phyloP scores from a whole-genome alignment of 2,113 vertebrate genomes.

The Brachirus orientalis region DNA sequence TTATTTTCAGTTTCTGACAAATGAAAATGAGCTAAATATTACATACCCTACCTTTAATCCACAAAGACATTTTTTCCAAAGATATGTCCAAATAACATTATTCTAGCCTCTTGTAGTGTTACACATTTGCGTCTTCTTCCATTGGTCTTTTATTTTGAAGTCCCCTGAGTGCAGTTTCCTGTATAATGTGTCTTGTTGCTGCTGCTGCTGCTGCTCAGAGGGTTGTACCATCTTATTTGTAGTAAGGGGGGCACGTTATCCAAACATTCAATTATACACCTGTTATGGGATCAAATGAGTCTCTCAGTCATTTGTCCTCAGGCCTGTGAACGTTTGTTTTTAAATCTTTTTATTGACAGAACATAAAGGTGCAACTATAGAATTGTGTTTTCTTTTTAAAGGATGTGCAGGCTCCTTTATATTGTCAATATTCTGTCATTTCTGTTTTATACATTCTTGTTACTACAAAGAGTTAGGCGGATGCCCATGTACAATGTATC shows the following conservation, averaged over 20 bases:
- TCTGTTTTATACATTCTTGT: not conserved
- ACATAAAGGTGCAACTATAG: conserved; percentile 2
- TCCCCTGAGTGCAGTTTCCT: not conserved
- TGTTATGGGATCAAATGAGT: not conserved
- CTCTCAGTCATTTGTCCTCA: not conserved
- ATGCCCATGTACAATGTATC: not conserved
- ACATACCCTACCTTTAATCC: no score
- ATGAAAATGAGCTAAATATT: no score
- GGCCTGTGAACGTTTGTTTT: not conserved
- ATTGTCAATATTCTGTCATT: not conserved
- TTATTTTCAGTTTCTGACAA: no score
- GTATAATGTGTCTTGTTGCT: not conserved
- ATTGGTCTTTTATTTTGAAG: conserved; percentile 55
- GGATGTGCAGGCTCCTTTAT: not conserved
- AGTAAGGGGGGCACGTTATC: conserved; percentile 27
- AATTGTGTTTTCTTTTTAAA: no score
- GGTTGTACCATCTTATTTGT: conserved; percentile 50
- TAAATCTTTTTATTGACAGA: no score
- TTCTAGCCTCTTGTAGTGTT: no score
- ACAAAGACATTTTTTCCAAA: no score
- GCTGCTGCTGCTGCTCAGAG: conserved; percentile 6
- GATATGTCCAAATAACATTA: no score
- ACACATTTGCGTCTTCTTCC: no score
- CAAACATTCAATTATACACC: conserved; percentile 3
- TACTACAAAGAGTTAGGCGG: not conserved